Conservation (phyloP, 2,113 vertebrate genomes). For the Gallinago jamesoni region DNA sequence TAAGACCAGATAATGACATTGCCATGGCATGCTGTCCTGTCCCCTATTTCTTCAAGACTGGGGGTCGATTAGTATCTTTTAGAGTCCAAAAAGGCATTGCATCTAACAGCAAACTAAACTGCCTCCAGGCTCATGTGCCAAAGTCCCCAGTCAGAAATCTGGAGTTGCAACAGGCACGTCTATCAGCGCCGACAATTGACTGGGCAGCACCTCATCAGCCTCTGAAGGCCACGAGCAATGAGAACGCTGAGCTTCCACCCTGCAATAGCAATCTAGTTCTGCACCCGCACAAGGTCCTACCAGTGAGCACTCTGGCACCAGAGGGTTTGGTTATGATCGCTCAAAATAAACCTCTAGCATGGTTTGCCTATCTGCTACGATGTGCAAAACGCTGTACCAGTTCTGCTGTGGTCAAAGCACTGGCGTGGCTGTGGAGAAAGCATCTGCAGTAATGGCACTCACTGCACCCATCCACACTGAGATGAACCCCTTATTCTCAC, state of each 20-base stretch:
- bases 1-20: neutral
- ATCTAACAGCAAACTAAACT: neutral
- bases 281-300: neutral
- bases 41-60: neutral
- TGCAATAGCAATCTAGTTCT: neutral
- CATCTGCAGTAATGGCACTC: neutral
- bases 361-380: neutral
- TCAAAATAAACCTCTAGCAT: neutral
- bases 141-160: neutral
- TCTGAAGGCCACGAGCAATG: neutral
- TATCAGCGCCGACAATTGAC: neutral
- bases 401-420: neutral
- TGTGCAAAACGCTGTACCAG: neutral
- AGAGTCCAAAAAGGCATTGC: neutral
- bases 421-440: neutral
- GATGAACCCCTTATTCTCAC: neutral
- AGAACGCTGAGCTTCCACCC: neutral
- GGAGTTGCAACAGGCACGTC: neutral
- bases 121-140: neutral
- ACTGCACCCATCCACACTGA: neutral
- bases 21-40: neutral
- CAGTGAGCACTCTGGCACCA: neutral
- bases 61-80: neutral
- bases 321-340: neutral
- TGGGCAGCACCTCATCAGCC: neutral